These are phyloP conservation scores for Schrankia costaestrigalis DNA, from an alignment of 2,888 invertebrate genomes.

Conservation along the genomic window DNA sequence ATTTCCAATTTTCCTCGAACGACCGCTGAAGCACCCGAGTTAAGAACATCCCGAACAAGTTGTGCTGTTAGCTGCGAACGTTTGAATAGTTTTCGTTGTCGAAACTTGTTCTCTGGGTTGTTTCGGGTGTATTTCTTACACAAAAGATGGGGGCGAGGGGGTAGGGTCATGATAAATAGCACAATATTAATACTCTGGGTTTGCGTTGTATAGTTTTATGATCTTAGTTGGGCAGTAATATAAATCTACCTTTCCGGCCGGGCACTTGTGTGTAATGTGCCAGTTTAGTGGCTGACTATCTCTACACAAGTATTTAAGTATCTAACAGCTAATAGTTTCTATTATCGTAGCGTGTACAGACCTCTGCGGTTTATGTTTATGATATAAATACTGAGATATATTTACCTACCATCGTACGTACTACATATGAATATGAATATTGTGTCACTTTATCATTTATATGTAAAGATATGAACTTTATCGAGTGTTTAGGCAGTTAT, in stretches of 20 bases:
- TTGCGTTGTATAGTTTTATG: slow-evolving; percentile 77
- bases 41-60: slow-evolving; percentile 76
- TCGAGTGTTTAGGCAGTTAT: no score
- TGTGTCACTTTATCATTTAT: no score
- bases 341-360: slow-evolving; percentile 22
- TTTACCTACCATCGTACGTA: no score
- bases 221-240: slow-evolving; percentile 78
- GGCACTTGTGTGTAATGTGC: slow-evolving; percentile 48
- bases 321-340: slow-evolving; percentile 26
- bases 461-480: no score
- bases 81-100: slow-evolving; percentile 73
- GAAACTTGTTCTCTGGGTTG: slow-evolving; percentile 72
- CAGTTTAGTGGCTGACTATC: slow-evolving; percentile 43
- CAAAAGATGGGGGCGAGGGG: slow-evolving; percentile 65
- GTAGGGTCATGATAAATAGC: slow-evolving; percentile 74
- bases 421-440: no score
- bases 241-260: slow-evolving; percentile 74
- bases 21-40: slow-evolving; percentile 74
- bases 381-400: no score
- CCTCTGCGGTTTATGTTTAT: neutral
- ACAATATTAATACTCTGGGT: slow-evolving; percentile 73
- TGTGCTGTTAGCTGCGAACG: slow-evolving; percentile 70
- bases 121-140: slow-evolving; percentile 74
- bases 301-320: slow-evolving; percentile 26
- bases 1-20: slow-evolving; percentile 76